These are phyloP conservation scores for Hydrophis major DNA, from an alignment of 2,797 vertebrate genomes.

Conservation along the genomic window DNA sequence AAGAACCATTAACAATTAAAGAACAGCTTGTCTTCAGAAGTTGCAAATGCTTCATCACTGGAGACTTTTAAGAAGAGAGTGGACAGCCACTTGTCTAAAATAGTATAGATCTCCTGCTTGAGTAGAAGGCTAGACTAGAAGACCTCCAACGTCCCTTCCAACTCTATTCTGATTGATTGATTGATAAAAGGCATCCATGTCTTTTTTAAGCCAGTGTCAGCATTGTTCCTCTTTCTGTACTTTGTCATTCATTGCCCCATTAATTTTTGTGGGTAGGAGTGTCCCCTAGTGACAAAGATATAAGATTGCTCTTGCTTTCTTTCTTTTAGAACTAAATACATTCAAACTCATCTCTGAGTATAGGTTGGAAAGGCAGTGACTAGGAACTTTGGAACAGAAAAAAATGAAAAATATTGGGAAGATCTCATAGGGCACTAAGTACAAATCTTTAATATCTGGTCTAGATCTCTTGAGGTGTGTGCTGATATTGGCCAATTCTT, in stretches of 20 bases:
- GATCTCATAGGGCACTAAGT: not conserved
- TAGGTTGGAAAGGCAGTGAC: not conserved
- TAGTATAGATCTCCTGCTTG: no score
- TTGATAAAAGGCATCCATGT: not conserved
- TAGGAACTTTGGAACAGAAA: not conserved
- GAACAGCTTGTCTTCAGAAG: no score
- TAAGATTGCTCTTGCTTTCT: not conserved
- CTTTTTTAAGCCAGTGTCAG: not conserved
- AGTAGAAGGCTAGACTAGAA: no score
- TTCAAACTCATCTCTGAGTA: not conserved
- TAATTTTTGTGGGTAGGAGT: not conserved
- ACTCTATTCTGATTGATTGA: no score
- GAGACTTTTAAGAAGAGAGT: no score
- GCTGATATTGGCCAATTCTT: not conserved
- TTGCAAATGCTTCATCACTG: no score
- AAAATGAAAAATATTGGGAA: not conserved
- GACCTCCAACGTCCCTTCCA: no score
- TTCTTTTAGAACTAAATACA: not conserved
- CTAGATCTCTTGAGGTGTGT: not conserved
- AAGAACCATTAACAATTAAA: no score
- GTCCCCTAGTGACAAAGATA: slow-evolving; percentile 5
- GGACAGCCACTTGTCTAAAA: no score
- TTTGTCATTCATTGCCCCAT: not conserved
- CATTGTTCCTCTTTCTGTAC: not conserved
- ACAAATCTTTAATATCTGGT: not conserved